A percentile compares a stretch with the other conserved stretches of the same genome.
Evolutionary conservation across 1,140 invertebrate species (phyloP).

Genomic region (Propsilocerus akamusi): DNA sequence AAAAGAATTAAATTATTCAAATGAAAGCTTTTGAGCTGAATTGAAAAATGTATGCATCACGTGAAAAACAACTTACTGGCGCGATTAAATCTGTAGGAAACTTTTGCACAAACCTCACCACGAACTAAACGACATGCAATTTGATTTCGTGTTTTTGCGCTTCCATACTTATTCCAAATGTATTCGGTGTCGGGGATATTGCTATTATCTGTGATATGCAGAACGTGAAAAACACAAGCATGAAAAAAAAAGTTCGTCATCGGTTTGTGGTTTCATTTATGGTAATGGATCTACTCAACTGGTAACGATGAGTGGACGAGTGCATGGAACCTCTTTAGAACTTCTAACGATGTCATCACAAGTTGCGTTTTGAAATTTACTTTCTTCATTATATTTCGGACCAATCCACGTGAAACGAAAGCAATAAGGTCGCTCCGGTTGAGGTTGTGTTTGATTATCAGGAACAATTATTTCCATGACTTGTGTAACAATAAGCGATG

Average conservation of each 20-base stretch:
- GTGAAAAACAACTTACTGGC: background rate
- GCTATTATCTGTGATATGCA: constrained; percentile 1
- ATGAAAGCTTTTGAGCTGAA: background rate
- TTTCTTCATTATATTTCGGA: background rate
- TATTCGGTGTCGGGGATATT: background rate
- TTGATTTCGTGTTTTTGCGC: background rate
- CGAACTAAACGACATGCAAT: background rate
- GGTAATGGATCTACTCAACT: background rate
- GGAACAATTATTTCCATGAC: background rate
- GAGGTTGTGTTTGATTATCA: background rate
- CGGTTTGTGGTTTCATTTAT: background rate
- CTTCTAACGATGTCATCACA: background rate
- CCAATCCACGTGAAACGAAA: background rate
- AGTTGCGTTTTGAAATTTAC: background rate
- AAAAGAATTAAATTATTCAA: background rate
- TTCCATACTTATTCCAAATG: background rate
- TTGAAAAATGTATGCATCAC: background rate
- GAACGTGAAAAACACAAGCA: background rate
- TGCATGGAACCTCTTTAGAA: background rate
- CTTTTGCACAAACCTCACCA: background rate
- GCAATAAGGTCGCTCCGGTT: background rate
- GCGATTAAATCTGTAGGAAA: background rate
- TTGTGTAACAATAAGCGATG: no score
- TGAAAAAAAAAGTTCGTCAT: no score
- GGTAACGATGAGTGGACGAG: background rate